phyloP scores from a whole-genome alignment of 1,140 invertebrate species.

The Tetraneura akinire region DNA sequence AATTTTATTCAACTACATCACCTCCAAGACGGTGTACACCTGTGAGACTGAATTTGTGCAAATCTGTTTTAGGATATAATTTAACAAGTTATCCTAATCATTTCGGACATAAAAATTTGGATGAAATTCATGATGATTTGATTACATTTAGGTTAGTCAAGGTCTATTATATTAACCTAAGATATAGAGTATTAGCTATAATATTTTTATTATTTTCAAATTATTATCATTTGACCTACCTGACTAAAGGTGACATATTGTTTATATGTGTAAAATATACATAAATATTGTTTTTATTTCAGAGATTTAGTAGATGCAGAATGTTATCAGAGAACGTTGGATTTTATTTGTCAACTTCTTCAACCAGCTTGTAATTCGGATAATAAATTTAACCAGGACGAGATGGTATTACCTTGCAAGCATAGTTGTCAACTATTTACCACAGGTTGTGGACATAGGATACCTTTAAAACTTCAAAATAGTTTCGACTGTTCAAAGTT shows the following conservation, averaged over 20 bases:
- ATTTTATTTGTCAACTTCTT: constrained; percentile 81
- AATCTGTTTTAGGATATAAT: constrained; percentile 46
- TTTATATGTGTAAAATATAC: not conserved
- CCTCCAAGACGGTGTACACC: constrained; percentile 67
- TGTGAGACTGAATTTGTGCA: constrained; percentile 22
- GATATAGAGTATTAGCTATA: no score
- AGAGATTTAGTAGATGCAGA: constrained; percentile 84
- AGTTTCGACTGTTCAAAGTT: constrained; percentile 78
- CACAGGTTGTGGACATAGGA: constrained; percentile 74
- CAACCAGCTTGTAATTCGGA: constrained; percentile 71
- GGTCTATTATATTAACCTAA: no score
- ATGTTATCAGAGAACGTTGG: constrained; percentile 80
- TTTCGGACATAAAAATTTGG: constrained; percentile 66
- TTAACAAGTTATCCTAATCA: constrained; percentile 72
- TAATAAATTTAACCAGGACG: constrained; percentile 60
- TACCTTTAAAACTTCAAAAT: constrained; percentile 70
- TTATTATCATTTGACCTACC: no score
- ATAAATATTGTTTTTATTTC: constrained; percentile 37
- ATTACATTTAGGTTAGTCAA: constrained; percentile 72
- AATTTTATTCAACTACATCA: constrained; percentile 57
- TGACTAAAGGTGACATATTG: no score
- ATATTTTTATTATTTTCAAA: no score
- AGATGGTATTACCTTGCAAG: constrained; percentile 72
- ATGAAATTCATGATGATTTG: constrained; percentile 73
- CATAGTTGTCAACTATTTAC: constrained; percentile 85